Conservation (phyloP, 2,797 vertebrate genomes). For the Schizopygopsis pylzovi region DNA sequence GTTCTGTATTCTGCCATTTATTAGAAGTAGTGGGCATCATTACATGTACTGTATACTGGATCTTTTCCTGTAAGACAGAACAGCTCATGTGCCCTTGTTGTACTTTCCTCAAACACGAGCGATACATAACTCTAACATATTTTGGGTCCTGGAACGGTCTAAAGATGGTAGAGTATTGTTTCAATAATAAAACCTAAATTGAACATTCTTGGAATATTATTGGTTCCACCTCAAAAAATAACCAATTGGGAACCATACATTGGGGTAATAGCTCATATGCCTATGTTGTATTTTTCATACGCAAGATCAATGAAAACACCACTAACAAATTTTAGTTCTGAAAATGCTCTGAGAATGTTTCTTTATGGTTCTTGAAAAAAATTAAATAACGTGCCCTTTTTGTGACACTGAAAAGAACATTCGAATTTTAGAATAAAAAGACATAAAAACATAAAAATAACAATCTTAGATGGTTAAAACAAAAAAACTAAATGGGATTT, state of each 20-base stretch:
- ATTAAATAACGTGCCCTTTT: too few relatives aligned
- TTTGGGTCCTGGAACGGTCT: background rate
- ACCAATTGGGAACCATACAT: background rate
- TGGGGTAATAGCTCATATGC: background rate
- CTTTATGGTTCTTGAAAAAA: background rate
- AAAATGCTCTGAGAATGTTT: background rate
- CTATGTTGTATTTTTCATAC: background rate
- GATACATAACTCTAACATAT: too few relatives aligned
- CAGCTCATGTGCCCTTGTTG: background rate
- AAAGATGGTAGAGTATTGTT: background rate
- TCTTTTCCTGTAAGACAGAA: slow-evolving; percentile 10
- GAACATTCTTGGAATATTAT: background rate
- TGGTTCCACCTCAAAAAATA: background rate
- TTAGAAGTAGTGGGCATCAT: background rate
- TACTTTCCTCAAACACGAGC: too few relatives aligned
- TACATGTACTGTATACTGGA: background rate
- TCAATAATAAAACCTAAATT: background rate
- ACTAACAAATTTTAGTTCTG: background rate
- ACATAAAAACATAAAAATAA: background rate
- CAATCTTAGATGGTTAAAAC: background rate
- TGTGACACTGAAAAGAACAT: too few relatives aligned
- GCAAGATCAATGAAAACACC: background rate
- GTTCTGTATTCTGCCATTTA: background rate
- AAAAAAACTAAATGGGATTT: background rate
- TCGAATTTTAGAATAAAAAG: background rate